Conservation (phyloP, 2,888 invertebrate genomes). For the Caenorhabditis doughertyi region DNA sequence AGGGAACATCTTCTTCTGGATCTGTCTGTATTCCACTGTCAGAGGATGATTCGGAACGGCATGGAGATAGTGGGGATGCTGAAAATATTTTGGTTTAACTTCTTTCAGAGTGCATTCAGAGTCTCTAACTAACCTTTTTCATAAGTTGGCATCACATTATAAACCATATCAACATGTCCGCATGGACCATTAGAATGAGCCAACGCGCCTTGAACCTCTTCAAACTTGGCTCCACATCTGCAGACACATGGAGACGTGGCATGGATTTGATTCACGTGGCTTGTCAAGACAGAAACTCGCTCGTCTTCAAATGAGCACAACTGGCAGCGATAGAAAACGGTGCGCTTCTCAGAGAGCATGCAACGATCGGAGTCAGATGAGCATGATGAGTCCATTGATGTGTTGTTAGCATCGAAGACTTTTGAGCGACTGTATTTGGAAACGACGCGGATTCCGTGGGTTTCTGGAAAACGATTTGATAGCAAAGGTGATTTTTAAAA, state of each 20-base stretch:
- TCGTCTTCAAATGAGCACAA: slow-evolving; percentile 72
- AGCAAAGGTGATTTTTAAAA: background rate
- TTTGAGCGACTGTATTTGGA: slow-evolving; percentile 83
- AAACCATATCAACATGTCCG: slow-evolving; percentile 61
- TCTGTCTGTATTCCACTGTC: slow-evolving; percentile 64
- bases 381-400: slow-evolving; percentile 25
- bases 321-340: slow-evolving; percentile 67
- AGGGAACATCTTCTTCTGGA: slow-evolving; percentile 48
- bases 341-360: slow-evolving; percentile 15
- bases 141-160: slow-evolving; percentile 71
- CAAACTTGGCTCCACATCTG: slow-evolving; percentile 72
- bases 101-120: background rate
- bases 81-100: background rate
- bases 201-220: slow-evolving; percentile 72
- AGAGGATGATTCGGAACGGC: slow-evolving; percentile 50
- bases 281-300: slow-evolving; percentile 69
- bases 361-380: slow-evolving; percentile 35
- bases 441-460: slow-evolving; percentile 83
- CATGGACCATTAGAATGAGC: slow-evolving; percentile 66
- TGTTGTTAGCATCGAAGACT: slow-evolving; percentile 75
- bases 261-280: slow-evolving; percentile 74
- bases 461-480: slow-evolving; percentile 77
- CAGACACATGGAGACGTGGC: slow-evolving; percentile 77
- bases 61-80: slow-evolving; percentile 58
- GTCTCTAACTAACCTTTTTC: slow-evolving; percentile 55